Base-by-base conservation (phyloP, 2,113 vertebrate genomes). In the Chionis minor region DNA sequence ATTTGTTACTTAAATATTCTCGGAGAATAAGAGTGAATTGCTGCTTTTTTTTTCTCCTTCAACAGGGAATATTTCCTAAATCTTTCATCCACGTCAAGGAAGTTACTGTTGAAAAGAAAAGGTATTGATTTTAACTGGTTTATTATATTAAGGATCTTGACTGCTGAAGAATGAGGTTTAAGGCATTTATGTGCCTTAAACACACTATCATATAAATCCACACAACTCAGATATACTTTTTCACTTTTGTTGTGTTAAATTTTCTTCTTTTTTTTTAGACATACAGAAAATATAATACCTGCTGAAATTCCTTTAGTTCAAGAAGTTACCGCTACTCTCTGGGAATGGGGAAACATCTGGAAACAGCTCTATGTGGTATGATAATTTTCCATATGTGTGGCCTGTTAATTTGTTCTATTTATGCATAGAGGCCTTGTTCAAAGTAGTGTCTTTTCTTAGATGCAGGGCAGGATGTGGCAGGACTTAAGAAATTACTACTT, bases 271-370 rank as follows among this genome's bases (percentile, higher is more conserved):
- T 83, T 86, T 69, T 42, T 80, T 85, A 99, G 99, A 92, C 97
- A 99, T 66, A 95, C 98, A 11, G 99, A 99, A 97, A 97, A 98
- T 55, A 95, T 98, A 90, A 94, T 98, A 16, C 98, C 98, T 85
- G 97, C 98, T 66, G 99, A 99, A 97, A 99, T 99, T 97, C 99
- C 99, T 75, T 96, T 99, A 97, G 99, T 99, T 52, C 99, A 99
- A 96, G 99, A 99, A 98, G 99, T 99, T 92, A 99, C 99, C 80
- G 99, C 98, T 8, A 99, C 99, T 4, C 97, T 99, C 52, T 99
- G 99, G 94, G 99, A 99, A 94, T 99, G 99, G 99, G 99, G 99
- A 28, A 99, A 97, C 98, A 99, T 99, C 96, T 99, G 99, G 99
- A 99, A 99, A 86, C 99, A 99, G 91, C 98, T 99, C n/a, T 99